A percentile compares a stretch with the other conserved stretches of the same genome.
phyloP scores from a whole-genome alignment of 2,797 vertebrate species.

The Sebastes flavidus region DNA sequence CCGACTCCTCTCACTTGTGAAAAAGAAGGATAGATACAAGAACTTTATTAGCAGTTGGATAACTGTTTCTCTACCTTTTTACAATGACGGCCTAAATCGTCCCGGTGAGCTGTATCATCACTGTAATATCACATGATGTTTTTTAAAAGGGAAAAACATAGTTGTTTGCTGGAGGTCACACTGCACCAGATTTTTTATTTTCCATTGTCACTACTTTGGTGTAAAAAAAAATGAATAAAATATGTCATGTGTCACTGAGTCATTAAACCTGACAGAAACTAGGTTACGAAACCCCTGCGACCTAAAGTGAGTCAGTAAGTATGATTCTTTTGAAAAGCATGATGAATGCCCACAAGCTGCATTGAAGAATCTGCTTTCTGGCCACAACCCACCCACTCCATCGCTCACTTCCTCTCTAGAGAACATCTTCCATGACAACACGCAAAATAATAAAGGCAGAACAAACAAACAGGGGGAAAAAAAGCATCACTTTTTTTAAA shows the following conservation, averaged over 20 bases:
- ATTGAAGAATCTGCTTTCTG: not conserved
- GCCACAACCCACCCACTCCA: not conserved
- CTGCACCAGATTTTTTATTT: not conserved
- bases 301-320: not conserved
- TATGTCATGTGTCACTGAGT: not conserved
- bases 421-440: not conserved
- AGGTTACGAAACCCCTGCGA: not conserved
- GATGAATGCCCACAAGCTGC: not conserved
- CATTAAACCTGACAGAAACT: not conserved
- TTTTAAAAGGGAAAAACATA: not conserved
- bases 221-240: not conserved
- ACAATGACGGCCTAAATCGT: not conserved
- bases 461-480: not conserved
- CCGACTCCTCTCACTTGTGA: not conserved
- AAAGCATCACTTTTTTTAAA: not conserved
- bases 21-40: not conserved
- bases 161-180: not conserved
- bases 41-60: not conserved
- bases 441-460: not conserved
- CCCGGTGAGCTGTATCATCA: not conserved
- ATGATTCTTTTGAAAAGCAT: conserved; percentile 10
- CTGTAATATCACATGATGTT: not conserved
- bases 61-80: not conserved
- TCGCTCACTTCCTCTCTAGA: conserved; percentile 44
- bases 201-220: not conserved